These are phyloP conservation scores for Caenorhabditis sp. DNA, from an alignment of 2,888 invertebrate genomes.

Conservation along the genomic window DNA sequence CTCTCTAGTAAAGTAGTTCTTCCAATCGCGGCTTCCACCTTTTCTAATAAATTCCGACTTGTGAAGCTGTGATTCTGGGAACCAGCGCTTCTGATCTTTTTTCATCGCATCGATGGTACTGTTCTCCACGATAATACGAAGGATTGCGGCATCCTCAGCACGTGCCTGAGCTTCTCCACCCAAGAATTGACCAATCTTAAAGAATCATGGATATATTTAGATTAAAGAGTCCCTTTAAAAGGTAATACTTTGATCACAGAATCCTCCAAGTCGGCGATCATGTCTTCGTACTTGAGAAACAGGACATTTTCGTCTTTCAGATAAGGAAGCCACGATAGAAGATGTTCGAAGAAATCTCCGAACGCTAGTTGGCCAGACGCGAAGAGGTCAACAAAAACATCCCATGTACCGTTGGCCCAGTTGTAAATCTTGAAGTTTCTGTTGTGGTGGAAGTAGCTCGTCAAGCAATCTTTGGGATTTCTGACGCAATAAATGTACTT, in stretches of 20 bases:
- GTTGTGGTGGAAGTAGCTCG: constrained; percentile 72
- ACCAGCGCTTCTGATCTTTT: constrained; percentile 77
- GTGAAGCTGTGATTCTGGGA: constrained; percentile 70
- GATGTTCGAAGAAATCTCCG: constrained; percentile 77
- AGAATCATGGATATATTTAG: too few species aligned
- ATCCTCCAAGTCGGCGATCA: constrained; percentile 68
- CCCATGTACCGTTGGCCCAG: constrained; percentile 70
- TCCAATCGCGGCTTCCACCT: constrained; percentile 77
- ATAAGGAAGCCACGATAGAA: constrained; percentile 71
- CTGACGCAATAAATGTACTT: constrained; percentile 78
- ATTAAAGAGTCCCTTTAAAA: background rate
- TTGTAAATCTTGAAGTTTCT: constrained; percentile 78
- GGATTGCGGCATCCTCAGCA: constrained; percentile 62
- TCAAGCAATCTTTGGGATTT: constrained; percentile 78
- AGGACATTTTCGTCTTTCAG: constrained; percentile 73
- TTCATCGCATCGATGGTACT: constrained; percentile 76
- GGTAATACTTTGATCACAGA: constrained; percentile 65
- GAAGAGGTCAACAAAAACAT: constrained; percentile 77
- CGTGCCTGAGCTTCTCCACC: constrained; percentile 71
- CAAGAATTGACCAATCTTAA: constrained; percentile 74
- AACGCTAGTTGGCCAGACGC: constrained; percentile 72
- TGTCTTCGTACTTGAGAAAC: constrained; percentile 77
- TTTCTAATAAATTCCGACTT: constrained; percentile 77
- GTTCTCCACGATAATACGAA: constrained; percentile 70
- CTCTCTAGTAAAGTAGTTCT: constrained; percentile 75